phyloP scores from a whole-genome alignment of 2,797 vertebrate genomes.

The Eupleurogrammus muticus region DNA sequence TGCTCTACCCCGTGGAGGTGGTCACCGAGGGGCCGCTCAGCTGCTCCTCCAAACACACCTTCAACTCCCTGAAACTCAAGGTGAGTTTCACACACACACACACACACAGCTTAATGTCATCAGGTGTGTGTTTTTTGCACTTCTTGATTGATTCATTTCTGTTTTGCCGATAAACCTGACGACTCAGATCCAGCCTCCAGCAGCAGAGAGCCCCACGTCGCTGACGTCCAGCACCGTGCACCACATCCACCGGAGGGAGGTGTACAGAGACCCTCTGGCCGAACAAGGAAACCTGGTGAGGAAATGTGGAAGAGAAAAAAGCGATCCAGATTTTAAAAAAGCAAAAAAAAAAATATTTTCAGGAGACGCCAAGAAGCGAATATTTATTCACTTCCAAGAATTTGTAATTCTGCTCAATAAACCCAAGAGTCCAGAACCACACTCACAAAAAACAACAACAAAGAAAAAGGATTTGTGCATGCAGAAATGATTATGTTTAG shows the following conservation, averaged over 20 bases:
- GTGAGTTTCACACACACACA: conserved; percentile 69
- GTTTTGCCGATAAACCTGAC: conserved; percentile 11
- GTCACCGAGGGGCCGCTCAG: conserved; percentile 83
- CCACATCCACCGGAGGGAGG: conserved; percentile 61
- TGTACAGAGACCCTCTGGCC: conserved; percentile 42
- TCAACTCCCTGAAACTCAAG: conserved; percentile 86
- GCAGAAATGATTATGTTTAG: background rate
- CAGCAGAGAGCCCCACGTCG: conserved; percentile 15
- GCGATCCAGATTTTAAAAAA: background rate
- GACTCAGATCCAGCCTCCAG: conserved; percentile 64
- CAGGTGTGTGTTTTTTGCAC: no score
- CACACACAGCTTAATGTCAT: background rate
- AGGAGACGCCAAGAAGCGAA: background rate
- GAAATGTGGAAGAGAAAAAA: background rate
- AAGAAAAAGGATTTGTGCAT: background rate
- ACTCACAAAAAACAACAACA: background rate
- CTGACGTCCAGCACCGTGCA: conserved; percentile 56
- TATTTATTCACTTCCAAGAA: background rate
- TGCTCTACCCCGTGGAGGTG: conserved; percentile 88
- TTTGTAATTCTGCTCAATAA: no score
- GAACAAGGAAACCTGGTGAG: conserved; percentile 79
- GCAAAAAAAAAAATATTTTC: background rate
- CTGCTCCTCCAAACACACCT: conserved; percentile 84
- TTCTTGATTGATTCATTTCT: no score
- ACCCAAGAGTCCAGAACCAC: background rate